Evolutionary conservation across 2,888 invertebrate genomes (phyloP).

Genomic region (Lamellibrachia columna): DNA sequence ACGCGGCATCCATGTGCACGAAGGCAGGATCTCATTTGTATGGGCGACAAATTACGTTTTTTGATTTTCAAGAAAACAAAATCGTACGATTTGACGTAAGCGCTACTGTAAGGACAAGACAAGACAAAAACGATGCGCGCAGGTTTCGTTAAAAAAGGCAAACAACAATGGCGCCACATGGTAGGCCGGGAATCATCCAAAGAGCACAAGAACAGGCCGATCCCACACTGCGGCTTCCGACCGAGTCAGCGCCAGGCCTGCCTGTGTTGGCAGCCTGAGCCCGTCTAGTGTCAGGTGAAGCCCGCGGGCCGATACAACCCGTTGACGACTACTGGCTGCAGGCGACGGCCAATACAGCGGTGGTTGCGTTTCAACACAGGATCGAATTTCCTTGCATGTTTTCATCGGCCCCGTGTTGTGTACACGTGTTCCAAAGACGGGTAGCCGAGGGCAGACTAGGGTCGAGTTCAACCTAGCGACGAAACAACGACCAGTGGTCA

Average conservation of each 20-base stretch:
- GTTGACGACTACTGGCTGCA: not conserved
- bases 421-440: not conserved
- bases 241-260: not conserved
- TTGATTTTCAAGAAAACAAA: too few species aligned
- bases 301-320: not conserved
- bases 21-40: too few species aligned
- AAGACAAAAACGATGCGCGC: not conserved
- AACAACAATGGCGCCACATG: not conserved
- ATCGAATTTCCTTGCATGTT: not conserved
- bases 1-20: too few species aligned
- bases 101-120: not conserved
- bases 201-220: not conserved
- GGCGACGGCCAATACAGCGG: not conserved
- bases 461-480: too few species aligned
- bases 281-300: not conserved
- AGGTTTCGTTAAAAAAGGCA: not conserved
- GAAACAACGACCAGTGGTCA: too few species aligned
- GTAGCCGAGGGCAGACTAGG: not conserved
- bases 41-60: too few species aligned
- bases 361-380: not conserved
- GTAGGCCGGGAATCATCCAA: not conserved
- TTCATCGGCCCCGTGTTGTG: not conserved
- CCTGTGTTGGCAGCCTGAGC: not conserved
- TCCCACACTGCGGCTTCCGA: not conserved
- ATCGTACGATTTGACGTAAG: not conserved